Percentiles rank a stretch among this genome's conserved stretches.
Conservation (phyloP, 2,113 vertebrate genomes). For the Danionella cerebrum region DNA sequence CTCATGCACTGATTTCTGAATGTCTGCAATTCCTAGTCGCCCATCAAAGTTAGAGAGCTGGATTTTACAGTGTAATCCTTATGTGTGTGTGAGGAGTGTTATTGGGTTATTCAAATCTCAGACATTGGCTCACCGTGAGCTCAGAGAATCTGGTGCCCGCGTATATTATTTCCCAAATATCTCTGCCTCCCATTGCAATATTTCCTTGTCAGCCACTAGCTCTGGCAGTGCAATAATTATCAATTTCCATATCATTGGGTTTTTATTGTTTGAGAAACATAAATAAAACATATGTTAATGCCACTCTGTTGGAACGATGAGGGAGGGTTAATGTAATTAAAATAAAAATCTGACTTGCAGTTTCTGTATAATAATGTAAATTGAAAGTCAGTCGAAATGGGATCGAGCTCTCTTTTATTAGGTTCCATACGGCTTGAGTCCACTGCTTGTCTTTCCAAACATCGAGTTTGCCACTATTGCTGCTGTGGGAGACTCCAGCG, state of each 20-base stretch:
- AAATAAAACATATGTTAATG: slow-evolving; percentile 59
- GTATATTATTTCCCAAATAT: slow-evolving; percentile 58
- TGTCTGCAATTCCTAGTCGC: slow-evolving; percentile 24
- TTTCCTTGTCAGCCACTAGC: slow-evolving; percentile 49
- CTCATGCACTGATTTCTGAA: slow-evolving; percentile 18
- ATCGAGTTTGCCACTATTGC: slow-evolving; percentile 29
- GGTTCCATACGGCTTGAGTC: slow-evolving; percentile 32
- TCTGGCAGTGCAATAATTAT: slow-evolving; percentile 60
- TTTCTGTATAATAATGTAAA: slow-evolving; percentile 51
- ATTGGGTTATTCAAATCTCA: slow-evolving; percentile 25
- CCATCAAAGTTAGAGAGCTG: slow-evolving; percentile 7
- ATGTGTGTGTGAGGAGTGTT: background rate
- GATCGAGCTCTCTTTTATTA: slow-evolving; percentile 38
- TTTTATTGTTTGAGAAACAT: slow-evolving; percentile 51
- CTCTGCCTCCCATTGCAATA: slow-evolving; percentile 53
- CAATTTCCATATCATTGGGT: slow-evolving; percentile 66
- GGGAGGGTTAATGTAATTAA: slow-evolving; percentile 49
- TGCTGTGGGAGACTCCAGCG: slow-evolving; percentile 25
- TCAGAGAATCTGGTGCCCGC: slow-evolving; percentile 40
- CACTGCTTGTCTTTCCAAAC: slow-evolving; percentile 22
- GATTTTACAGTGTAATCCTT: slow-evolving; percentile 9
- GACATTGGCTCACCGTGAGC: slow-evolving; percentile 10
- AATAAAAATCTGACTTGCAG: slow-evolving; percentile 42
- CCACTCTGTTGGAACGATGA: slow-evolving; percentile 44
- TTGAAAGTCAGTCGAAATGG: slow-evolving; percentile 47